Evolutionary conservation across 1,140 invertebrate species (phyloP).

Genomic region (Drosophila oshimai): DNA sequence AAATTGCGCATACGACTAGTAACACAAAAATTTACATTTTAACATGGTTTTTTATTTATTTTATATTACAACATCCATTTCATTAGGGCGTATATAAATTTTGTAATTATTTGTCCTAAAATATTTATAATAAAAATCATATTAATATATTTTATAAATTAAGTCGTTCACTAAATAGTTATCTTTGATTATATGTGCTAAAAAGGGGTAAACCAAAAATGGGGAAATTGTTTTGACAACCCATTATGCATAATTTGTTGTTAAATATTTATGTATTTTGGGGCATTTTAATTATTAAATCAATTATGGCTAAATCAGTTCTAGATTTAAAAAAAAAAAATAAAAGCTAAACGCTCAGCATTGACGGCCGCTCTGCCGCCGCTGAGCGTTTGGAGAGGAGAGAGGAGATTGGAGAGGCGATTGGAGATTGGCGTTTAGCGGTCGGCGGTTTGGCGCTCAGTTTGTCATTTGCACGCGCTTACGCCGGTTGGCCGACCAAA

Average conservation of each 20-base stretch:
- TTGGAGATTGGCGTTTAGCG: constrained; percentile 27
- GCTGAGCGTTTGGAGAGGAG: background rate
- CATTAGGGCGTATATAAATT: too few relatives aligned
- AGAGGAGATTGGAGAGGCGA: background rate
- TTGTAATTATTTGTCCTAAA: too few relatives aligned
- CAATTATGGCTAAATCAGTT: too few relatives aligned
- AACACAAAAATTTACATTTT: background rate
- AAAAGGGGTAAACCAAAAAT: too few relatives aligned
- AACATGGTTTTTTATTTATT: background rate
- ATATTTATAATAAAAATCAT: too few relatives aligned
- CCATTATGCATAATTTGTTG: background rate
- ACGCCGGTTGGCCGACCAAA: constrained; percentile 55
- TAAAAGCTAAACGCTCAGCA: constrained; percentile 3
- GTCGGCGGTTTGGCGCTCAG: constrained; percentile 66
- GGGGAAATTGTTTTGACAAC: too few relatives aligned
- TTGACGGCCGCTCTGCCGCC: constrained; percentile 6
- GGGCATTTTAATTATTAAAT: too few relatives aligned
- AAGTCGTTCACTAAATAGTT: too few relatives aligned
- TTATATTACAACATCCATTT: too few relatives aligned
- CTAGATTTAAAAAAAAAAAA: too few relatives aligned
- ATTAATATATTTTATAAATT: too few relatives aligned
- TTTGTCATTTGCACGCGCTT: constrained; percentile 75
- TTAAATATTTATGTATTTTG: background rate
- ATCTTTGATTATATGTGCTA: too few relatives aligned
- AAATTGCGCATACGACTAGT: background rate